Evolutionary conservation across 1,140 invertebrate genomes (phyloP).

Genomic region (Sogatella furcifera): DNA sequence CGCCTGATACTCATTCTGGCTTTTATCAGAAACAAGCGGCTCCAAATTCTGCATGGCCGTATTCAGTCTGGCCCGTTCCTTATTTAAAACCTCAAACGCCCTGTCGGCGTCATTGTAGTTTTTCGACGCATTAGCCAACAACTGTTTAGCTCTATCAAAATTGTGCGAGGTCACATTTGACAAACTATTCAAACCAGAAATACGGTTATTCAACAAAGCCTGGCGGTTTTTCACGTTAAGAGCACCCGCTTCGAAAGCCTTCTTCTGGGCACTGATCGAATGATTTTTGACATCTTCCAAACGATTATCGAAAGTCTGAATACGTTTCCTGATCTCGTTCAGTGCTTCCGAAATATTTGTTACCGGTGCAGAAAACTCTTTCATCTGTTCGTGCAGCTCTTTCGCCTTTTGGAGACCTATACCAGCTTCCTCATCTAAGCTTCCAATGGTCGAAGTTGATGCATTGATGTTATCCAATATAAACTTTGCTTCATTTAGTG

Average conservation of each 20-base stretch:
- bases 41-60: background rate
- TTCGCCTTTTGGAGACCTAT: slow-evolving; percentile 47
- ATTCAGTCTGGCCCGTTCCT: background rate
- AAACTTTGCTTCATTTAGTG: slow-evolving; percentile 56
- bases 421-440: slow-evolving; percentile 34
- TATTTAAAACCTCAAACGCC: too few relatives aligned
- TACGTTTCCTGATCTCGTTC: slow-evolving; percentile 40
- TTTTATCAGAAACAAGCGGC: background rate
- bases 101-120: too few relatives aligned
- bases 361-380: slow-evolving; percentile 50
- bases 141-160: too few relatives aligned
- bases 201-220: background rate
- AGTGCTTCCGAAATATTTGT: slow-evolving; percentile 44
- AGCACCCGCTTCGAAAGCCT: slow-evolving; percentile 46
- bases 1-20: background rate
- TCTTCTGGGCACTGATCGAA: slow-evolving; percentile 46
- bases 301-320: slow-evolving; percentile 49
- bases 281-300: slow-evolving; percentile 61
- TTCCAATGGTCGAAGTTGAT: slow-evolving; percentile 1
- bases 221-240: slow-evolving; percentile 43
- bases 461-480: slow-evolving; percentile 50
- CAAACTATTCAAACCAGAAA: slow-evolving; percentile 4
- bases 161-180: background rate
- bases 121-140: too few relatives aligned
- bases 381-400: slow-evolving; percentile 53